Conservation (phyloP, 2,888 invertebrate species). For the Thymelicus acteon region DNA sequence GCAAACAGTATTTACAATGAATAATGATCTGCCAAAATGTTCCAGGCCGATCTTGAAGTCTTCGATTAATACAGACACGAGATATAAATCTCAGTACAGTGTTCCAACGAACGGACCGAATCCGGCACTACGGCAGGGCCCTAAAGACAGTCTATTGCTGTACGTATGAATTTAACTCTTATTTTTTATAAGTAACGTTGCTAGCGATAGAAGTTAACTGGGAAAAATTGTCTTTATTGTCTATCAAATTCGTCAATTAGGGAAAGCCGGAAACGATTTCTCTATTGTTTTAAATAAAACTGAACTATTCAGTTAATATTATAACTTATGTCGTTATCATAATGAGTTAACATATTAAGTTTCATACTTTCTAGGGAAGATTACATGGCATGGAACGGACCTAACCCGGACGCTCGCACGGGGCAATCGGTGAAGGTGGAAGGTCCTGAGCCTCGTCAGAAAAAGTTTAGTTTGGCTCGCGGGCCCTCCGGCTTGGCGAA, state of each 20-base stretch:
- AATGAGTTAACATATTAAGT: not conserved
- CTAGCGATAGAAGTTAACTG: no score
- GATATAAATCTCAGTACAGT: conserved; percentile 86
- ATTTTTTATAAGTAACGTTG: no score
- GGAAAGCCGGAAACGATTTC: no score
- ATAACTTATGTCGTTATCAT: no score
- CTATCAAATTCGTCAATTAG: no score
- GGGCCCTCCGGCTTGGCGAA: conserved; percentile 88
- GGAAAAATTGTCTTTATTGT: no score
- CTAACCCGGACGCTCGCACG: conserved; percentile 86
- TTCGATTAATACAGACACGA: conserved; percentile 67
- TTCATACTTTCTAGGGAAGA: conserved; percentile 85
- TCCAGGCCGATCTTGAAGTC: conserved; percentile 74
- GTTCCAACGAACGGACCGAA: conserved; percentile 88
- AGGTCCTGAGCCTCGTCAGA: conserved; percentile 71
- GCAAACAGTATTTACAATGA: not conserved
- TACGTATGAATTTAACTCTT: conserved; percentile 75
- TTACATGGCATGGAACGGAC: conserved; percentile 93
- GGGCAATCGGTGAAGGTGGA: conserved; percentile 86
- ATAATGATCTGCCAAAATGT: conserved; percentile 38
- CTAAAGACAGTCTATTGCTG: conserved; percentile 91
- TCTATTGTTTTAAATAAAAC: no score
- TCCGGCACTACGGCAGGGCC: conserved; percentile 89
- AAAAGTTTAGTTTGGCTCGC: conserved; percentile 74
- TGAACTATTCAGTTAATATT: no score